Base-by-base conservation (phyloP, 2,888 invertebrate species). In the Eueremaeus valkanovi region DNA sequence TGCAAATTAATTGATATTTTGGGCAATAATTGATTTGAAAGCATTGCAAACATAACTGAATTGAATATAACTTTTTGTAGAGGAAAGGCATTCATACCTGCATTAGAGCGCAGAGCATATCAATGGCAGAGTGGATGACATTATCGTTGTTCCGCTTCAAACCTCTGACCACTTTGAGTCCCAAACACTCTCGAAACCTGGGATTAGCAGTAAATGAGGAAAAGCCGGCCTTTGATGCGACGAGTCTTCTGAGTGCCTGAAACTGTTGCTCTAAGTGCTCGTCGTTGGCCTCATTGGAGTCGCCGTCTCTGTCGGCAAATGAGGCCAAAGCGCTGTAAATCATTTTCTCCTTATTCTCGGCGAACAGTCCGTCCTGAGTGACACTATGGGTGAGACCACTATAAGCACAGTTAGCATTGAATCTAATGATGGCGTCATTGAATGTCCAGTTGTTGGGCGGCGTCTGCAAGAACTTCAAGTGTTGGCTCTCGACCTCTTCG, bases 221-320 rank as follows among this genome's bases (percentile, higher is more conserved):
- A 84, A 97, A 99, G 1, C 99, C 99, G 66, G 95, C 93, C 88
- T 98, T 99, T 80, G 95, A 97, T 0, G 98, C 98, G 75, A 98
- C 91, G 18, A 99, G 86, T 79, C 99, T 85, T 36, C 97, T 87
- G 73, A 99, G 84, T 13, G 95, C 95, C 82, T 97, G 97, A 85
- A 99, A 96, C 84, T 95, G 95, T 1, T 93, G 92, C 85, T 99
- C 98, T 45, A 96, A 73, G 36, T 70, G 40, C 45, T 82, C 83
- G 29, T 82, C 80, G 63, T 82, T 80, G 6, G 89, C 85, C 79
- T 90, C 88, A 76, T 87, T 87, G 81, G 88, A 87, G 80, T 89
- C 88, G 13, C 84, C 84, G 78, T 84, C 92, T 76, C 89, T 90
- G 78, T 88, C 89, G 1, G 93, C 88, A 40, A 99, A 86, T 0